Evolutionary conservation across 2,888 invertebrate genomes (phyloP), one percentile per base, ranked within the genome.

Genomic region (Caenorhabditis sp.): DNA sequence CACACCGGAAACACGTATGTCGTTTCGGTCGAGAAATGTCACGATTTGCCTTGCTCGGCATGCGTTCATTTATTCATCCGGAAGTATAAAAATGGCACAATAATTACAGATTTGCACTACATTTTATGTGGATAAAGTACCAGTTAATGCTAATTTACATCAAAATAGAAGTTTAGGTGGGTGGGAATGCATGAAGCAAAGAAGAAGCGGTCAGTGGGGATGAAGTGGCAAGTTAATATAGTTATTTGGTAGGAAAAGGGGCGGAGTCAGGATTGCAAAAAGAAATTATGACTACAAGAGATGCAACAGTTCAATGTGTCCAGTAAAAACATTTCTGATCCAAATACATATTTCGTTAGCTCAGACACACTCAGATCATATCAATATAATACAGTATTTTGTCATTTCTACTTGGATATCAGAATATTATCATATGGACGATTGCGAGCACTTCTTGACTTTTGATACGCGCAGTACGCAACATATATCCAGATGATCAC

Each of bases 391-490:
- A 18, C 20, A 50, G 13, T n/a, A 0, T 11, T 35, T n/a, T 8
- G 5, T 71, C 62, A 71, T 32, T 70, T 64, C 18, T 51, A 53
- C 22, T 70, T 78, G 0, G 79, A 51, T 9, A 83, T 72, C 1
- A 90, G 81, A 47, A 90, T 89, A 62, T 90, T 89, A 56, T 90
- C 88, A 64, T 89, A 90, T 20, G 90, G 88, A 32, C 88, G 88
- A 20, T 83, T 78, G 8, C 88, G 67, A 28, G 87, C 76, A 18
- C 84, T 76, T 32, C 80, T 87, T 56, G 89, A 85, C 76, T 87
- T 88, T 32, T 85, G 80, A 44, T 83, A 83, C 13, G 88, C 88
- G 58, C 87, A 82, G 56, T 89, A 92, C 50, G 83, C 83, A 40
- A 92, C 85, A 40, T 79, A 62, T 8, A 67, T 44, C 92, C 92